Evolutionary conservation across 2,797 vertebrate species (phyloP).

Genomic region (Sebastes miniatus): DNA sequence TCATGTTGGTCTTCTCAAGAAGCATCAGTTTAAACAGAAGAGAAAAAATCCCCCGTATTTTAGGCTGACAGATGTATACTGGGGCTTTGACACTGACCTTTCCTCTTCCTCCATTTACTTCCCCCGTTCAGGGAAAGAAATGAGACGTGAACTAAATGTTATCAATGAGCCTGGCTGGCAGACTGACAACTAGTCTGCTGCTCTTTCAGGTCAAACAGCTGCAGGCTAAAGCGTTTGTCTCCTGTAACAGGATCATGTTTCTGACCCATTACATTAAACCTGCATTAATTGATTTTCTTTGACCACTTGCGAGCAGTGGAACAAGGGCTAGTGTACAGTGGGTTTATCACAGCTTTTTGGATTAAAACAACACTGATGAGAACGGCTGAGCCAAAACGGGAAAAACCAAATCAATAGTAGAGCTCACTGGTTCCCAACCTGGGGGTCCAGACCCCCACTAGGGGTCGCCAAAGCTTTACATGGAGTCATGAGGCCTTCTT

Average conservation of each 20-base stretch:
- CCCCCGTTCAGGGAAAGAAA: neutral
- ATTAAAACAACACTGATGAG: no score
- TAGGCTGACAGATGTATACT: neutral
- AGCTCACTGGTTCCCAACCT: no score
- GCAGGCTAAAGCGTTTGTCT: neutral
- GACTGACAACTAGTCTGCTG: neutral
- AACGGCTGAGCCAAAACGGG: no score
- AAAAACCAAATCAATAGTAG: no score
- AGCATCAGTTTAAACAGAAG: neutral
- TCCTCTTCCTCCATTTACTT: constrained; percentile 46
- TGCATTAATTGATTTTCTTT: neutral
- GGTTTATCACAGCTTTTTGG: neutral
- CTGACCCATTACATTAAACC: neutral
- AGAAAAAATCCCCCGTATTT: constrained; percentile 11
- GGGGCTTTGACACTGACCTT: neutral
- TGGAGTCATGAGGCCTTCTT: no score
- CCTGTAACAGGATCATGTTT: neutral
- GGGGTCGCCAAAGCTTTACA: no score
- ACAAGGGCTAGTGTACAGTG: neutral
- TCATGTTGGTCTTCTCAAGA: neutral
- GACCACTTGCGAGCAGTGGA: neutral
- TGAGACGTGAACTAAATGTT: neutral
- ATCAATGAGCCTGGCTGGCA: neutral
- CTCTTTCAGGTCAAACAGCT: neutral
- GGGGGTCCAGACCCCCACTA: no score